Evolutionary conservation across 2,113 vertebrate species (phyloP).

Genomic region (Anhinga anhinga): DNA sequence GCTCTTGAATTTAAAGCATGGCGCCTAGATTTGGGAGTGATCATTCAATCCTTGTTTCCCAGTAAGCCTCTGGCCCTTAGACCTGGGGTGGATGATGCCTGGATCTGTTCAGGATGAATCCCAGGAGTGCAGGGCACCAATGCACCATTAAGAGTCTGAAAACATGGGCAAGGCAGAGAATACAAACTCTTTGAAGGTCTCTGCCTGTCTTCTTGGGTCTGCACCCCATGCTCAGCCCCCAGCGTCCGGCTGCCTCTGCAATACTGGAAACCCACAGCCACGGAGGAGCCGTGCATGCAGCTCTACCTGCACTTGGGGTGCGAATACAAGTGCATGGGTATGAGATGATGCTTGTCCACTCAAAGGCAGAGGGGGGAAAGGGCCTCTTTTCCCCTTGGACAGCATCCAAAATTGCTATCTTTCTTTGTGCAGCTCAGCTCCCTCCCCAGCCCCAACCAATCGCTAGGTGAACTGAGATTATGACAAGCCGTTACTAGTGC

Average conservation of each 20-base stretch:
- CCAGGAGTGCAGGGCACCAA: not conserved
- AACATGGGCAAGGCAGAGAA: fast-evolving
- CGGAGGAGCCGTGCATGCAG: fast-evolving
- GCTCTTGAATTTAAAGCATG: not conserved
- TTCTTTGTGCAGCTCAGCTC: not conserved
- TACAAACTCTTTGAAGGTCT: not conserved
- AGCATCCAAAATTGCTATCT: not conserved
- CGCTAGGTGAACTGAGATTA: not conserved
- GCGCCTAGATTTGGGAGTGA: not conserved
- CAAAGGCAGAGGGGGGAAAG: not conserved
- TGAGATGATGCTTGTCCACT: not conserved
- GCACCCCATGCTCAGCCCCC: fast-evolving
- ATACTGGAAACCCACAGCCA: fast-evolving
- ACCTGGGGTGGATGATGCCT: not conserved
- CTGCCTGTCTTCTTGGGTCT: not conserved
- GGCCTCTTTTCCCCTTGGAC: conserved; percentile 8
- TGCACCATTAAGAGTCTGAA: not conserved
- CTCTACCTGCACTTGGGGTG: not conserved
- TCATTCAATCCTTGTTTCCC: not conserved
- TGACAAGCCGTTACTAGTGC: not conserved
- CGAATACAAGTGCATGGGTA: fast-evolving
- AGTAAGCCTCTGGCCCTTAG: not conserved
- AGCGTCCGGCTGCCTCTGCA: not conserved
- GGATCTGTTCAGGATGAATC: not conserved
- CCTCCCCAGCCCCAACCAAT: not conserved